Conservation (phyloP, 2,888 invertebrate genomes). For the Elegia similella region DNA sequence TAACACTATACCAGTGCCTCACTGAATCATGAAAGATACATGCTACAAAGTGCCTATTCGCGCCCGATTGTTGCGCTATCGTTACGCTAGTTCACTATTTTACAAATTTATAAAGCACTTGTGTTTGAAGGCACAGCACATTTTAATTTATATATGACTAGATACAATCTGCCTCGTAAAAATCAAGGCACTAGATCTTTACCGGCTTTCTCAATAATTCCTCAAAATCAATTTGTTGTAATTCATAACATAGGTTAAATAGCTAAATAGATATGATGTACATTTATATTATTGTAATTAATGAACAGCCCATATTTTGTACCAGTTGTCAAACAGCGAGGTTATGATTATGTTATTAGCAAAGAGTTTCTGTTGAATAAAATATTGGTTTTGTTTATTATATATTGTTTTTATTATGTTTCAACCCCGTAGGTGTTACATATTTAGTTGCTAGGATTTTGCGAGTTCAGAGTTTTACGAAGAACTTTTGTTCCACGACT, state of each 20-base stretch:
- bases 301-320: slow-evolving; percentile 13
- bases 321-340: slow-evolving; percentile 7
- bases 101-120: neutral
- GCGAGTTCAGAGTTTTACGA: slow-evolving; percentile 13
- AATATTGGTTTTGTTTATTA: slow-evolving; percentile 16
- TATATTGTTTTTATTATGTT: slow-evolving; percentile 17
- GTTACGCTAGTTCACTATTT: neutral
- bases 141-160: neutral
- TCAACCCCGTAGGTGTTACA: slow-evolving; percentile 21
- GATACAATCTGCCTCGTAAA: neutral
- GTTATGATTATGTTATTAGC: slow-evolving; percentile 13
- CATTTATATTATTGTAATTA: neutral
- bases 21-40: neutral
- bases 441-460: slow-evolving; percentile 23
- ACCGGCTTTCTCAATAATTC: neutral
- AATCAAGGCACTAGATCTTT: neutral
- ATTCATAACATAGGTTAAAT: neutral
- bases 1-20: neutral
- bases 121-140: slow-evolving; percentile 4
- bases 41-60: slow-evolving; percentile 7
- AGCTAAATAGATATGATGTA: neutral
- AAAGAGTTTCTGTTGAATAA: slow-evolving; percentile 17
- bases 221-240: slow-evolving; percentile 1
- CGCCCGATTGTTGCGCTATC: slow-evolving; percentile 2
- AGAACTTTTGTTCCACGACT: slow-evolving; percentile 24